Percentiles rank a stretch among this genome's conserved stretches.
phyloP scores from a whole-genome alignment of 2,888 invertebrate genomes.

The Tetheella fluctuosa region DNA sequence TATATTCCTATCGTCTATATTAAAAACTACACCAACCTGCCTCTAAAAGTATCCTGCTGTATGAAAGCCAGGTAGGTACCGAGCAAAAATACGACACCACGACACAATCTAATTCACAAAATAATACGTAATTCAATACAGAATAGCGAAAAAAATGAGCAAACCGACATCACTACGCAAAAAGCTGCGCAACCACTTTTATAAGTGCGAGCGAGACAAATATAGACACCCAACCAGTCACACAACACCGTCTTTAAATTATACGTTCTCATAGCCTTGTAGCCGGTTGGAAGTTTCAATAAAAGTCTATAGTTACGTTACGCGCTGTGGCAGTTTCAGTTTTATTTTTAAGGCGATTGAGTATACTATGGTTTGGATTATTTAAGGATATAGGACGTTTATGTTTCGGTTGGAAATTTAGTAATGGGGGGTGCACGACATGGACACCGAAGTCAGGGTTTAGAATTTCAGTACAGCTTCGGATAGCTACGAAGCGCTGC shows the following conservation, averaged over 20 bases:
- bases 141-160: slow-evolving; percentile 80
- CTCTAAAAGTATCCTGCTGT: slow-evolving; percentile 57
- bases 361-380: slow-evolving; percentile 26
- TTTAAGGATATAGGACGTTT: slow-evolving; percentile 41
- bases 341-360: neutral
- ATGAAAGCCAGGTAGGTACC: slow-evolving; percentile 66
- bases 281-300: slow-evolving; percentile 43
- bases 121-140: slow-evolving; percentile 81
- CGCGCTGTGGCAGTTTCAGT: slow-evolving; percentile 35
- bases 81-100: slow-evolving; percentile 76
- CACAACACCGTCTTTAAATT: slow-evolving; percentile 81
- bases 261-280: slow-evolving; percentile 84
- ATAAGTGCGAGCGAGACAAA: slow-evolving; percentile 59
- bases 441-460: slow-evolving; percentile 82
- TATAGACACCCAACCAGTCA: slow-evolving; percentile 44
- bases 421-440: slow-evolving; percentile 84
- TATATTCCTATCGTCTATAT: slow-evolving; percentile 13
- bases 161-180: slow-evolving; percentile 64
- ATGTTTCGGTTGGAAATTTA: slow-evolving; percentile 65
- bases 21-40: slow-evolving; percentile 57
- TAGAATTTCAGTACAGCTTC: slow-evolving; percentile 84
- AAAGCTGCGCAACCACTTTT: slow-evolving; percentile 60
- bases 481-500: slow-evolving; percentile 81
- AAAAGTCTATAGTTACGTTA: slow-evolving; percentile 43
- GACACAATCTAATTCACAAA: slow-evolving; percentile 82